A percentile compares a stretch with the other conserved stretches of the same genome.
Conservation (phyloP, 2,888 invertebrate species). For the Torymus texanus region DNA sequence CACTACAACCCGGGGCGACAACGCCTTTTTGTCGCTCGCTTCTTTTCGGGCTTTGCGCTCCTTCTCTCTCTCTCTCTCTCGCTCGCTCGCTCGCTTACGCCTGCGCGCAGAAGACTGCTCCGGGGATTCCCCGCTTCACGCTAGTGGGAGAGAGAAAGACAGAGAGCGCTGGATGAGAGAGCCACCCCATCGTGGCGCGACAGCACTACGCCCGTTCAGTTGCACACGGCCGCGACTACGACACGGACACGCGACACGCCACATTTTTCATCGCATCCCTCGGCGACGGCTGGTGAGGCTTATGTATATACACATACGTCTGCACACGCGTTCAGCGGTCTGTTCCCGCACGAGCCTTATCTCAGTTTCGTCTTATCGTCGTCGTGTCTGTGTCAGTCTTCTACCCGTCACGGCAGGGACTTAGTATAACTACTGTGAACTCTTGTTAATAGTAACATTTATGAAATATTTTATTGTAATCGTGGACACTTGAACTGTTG, state of each 20-base stretch:
- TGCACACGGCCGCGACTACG: constrained; percentile 74
- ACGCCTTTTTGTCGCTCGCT: constrained; percentile 35
- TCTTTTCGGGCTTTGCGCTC: neutral
- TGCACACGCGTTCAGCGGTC: neutral
- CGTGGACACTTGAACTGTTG: too few species aligned
- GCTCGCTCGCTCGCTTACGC: constrained; percentile 5
- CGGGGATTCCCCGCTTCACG: constrained; percentile 60
- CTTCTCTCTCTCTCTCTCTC: neutral
- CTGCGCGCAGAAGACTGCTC: constrained; percentile 50
- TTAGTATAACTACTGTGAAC: neutral
- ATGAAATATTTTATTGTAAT: too few species aligned
- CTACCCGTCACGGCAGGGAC: too few species aligned
- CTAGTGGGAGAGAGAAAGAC: constrained; percentile 52
- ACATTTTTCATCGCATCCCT: constrained; percentile 15
- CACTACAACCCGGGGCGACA: constrained; percentile 42
- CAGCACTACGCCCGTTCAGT: constrained; percentile 65
- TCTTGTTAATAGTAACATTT: neutral
- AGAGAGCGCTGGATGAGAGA: constrained; percentile 55
- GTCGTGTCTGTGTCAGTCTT: neutral
- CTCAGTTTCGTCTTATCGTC: neutral
- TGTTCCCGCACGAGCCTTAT: neutral
- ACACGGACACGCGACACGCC: constrained; percentile 66
- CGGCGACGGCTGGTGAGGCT: neutral
- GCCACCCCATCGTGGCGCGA: constrained; percentile 67
- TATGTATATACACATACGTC: neutral